Evolutionary conservation across 2,113 vertebrate genomes (phyloP).

Genomic region (Hyla sarda): DNA sequence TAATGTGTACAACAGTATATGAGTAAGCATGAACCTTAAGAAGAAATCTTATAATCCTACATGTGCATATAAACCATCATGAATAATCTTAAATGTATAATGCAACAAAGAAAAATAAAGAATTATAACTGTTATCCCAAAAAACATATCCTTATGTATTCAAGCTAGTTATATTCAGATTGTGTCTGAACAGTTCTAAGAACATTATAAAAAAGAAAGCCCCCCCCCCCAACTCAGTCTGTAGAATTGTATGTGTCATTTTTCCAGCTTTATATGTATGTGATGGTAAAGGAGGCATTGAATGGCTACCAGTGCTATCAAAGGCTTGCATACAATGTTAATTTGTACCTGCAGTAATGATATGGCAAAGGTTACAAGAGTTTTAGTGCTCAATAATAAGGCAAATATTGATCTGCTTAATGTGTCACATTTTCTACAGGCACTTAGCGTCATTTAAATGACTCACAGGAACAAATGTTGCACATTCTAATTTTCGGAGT

Average conservation of each 20-base stretch:
- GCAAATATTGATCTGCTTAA: constrained; percentile 41
- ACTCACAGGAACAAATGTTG: not conserved
- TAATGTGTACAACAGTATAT: too few relatives aligned
- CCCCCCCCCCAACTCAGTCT: not conserved
- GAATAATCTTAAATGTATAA: too few relatives aligned
- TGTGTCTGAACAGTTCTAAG: too few relatives aligned
- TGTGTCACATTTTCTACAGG: constrained; percentile 24
- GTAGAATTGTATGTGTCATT: not conserved
- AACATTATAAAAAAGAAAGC: too few relatives aligned
- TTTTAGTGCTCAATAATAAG: constrained; percentile 27
- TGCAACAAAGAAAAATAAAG: too few relatives aligned
- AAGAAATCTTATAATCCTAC: too few relatives aligned
- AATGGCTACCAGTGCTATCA: not conserved
- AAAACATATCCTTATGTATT: too few relatives aligned
- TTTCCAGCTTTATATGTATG: not conserved
- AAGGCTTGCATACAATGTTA: not conserved
- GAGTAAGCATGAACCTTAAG: too few relatives aligned
- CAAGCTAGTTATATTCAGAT: too few relatives aligned
- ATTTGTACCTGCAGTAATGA: constrained; percentile 20
- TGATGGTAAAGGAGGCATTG: not conserved
- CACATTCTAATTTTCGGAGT: constrained; percentile 1
- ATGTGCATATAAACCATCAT: too few relatives aligned
- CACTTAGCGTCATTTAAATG: constrained; percentile 30
- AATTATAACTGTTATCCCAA: too few relatives aligned
- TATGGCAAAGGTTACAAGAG: constrained; percentile 37